These are phyloP conservation scores for Cyaniris semiargus DNA, from an alignment of 2,888 invertebrate genomes.

Conservation along the genomic window DNA sequence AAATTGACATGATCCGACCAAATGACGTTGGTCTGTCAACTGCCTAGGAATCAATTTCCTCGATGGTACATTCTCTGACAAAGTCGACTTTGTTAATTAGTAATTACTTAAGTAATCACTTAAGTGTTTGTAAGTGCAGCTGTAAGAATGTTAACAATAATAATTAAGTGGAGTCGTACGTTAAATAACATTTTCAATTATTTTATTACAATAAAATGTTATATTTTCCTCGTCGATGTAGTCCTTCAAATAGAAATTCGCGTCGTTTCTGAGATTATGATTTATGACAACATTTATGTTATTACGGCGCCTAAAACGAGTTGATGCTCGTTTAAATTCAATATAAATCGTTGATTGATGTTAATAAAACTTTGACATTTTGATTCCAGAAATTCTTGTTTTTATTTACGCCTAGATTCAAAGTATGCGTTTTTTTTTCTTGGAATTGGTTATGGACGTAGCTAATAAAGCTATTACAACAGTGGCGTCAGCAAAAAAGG, in stretches of 20 bases:
- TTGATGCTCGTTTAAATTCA: background rate
- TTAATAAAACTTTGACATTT: background rate
- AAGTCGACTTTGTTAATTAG: too few species aligned
- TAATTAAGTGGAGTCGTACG: too few species aligned
- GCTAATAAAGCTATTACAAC: too few species aligned
- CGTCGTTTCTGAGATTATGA: background rate
- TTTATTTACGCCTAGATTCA: background rate
- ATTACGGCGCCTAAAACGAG: background rate
- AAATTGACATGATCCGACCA: too few species aligned
- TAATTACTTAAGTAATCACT: too few species aligned
- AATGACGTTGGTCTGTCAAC: too few species aligned
- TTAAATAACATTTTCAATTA: too few species aligned
- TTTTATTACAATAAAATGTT: background rate
- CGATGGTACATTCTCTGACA: too few species aligned
- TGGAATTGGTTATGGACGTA: too few species aligned
- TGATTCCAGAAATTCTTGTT: constrained; percentile 6
- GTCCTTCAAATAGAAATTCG: background rate
- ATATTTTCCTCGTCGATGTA: background rate
- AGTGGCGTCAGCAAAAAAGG: background rate
- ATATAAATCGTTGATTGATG: background rate
- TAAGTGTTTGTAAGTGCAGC: too few species aligned
- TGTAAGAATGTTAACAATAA: too few species aligned
- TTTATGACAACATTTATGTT: background rate
- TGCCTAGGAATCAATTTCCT: too few species aligned
- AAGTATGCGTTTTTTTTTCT: background rate